phyloP scores from a whole-genome alignment of 2,113 vertebrate genomes.

The Corythornis vintsioides region DNA sequence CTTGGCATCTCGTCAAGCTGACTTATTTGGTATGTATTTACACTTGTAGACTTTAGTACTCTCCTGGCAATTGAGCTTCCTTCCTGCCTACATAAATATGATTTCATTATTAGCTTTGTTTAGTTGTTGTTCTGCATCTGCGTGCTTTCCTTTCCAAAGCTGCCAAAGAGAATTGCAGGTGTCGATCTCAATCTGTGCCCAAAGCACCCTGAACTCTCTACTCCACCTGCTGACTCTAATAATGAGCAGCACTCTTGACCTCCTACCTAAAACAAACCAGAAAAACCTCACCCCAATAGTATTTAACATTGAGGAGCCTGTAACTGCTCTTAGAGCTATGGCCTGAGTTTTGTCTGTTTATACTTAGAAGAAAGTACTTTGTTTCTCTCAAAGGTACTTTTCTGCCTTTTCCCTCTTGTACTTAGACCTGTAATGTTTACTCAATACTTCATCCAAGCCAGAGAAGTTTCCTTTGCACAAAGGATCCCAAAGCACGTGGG shows the following conservation, averaged over 20 bases:
- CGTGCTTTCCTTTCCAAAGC: background rate
- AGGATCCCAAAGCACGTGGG: background rate
- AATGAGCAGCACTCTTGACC: background rate
- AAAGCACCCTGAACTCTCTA: constrained; percentile 5
- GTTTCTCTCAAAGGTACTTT: background rate
- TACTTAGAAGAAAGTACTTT: background rate
- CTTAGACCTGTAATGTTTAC: background rate
- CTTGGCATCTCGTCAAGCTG: constrained; percentile 59
- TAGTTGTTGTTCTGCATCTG: constrained; percentile 52
- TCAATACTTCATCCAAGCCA: background rate
- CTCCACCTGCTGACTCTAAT: background rate
- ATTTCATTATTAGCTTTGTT: constrained; percentile 68
- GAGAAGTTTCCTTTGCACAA: background rate
- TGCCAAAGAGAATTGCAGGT: constrained; percentile 38
- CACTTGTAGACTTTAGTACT: constrained; percentile 67
- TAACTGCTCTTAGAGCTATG: background rate
- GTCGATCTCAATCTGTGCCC: background rate
- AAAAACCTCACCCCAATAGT: background rate
- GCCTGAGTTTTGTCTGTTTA: background rate
- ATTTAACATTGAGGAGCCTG: background rate
- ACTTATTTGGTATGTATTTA: constrained; percentile 70
- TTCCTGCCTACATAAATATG: constrained; percentile 70
- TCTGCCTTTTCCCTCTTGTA: background rate
- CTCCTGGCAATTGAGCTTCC: constrained; percentile 69
- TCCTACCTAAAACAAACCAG: background rate